Conservation (phyloP, 2,888 invertebrate genomes). For the Yponomeuta cagnagella region DNA sequence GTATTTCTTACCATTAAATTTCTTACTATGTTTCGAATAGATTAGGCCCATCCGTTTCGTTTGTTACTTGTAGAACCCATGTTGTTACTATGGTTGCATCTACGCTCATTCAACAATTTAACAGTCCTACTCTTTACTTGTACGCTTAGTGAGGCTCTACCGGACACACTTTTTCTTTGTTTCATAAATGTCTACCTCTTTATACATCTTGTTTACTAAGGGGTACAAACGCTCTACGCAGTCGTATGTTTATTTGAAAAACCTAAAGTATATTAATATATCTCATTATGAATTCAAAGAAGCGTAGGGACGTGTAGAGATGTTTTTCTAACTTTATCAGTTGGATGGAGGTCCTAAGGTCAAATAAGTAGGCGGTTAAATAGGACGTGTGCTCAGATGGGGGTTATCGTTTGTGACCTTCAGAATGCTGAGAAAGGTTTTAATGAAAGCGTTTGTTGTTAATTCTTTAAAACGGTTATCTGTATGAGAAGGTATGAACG, state of each 20-base stretch:
- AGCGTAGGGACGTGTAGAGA: not conserved
- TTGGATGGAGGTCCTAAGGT: constrained; percentile 7
- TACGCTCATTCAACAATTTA: no score
- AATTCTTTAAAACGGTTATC: not conserved
- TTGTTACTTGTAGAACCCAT: no score
- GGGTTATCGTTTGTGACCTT: constrained; percentile 10
- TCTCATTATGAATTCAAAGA: not conserved
- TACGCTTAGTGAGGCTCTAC: no score
- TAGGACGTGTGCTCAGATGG: constrained; percentile 7
- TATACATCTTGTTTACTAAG: no score
- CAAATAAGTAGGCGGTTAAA: constrained; percentile 5
- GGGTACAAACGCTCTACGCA: no score
- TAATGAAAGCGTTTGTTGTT: not conserved
- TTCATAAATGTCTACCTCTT: no score
- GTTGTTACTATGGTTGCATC: no score
- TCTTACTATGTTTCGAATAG: no score
- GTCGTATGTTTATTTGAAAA: not conserved
- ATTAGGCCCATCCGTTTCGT: not conserved
- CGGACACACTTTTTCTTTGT: no score
- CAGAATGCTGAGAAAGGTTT: not conserved
- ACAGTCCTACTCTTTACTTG: no score
- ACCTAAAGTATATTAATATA: not conserved
- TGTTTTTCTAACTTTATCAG: not conserved
- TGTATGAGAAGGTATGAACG: not conserved
- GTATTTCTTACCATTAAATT: no score